These are phyloP conservation scores for Polylopha cassiicola DNA, from an alignment of 2,888 invertebrate species.

Conservation along the genomic window DNA sequence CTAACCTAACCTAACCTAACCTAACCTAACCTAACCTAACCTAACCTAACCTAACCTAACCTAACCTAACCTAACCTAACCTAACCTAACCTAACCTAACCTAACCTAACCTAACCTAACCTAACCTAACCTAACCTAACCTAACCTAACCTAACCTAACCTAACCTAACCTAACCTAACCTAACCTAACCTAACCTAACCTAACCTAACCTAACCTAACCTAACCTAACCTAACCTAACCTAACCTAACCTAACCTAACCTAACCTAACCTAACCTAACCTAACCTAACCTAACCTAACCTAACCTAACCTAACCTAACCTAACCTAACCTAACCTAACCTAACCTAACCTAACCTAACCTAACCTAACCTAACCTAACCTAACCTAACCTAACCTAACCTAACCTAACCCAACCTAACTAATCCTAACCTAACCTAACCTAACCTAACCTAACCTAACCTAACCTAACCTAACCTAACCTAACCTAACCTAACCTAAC, in stretches of 20 bases:
- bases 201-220: conserved; percentile 22
- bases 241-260: conserved; percentile 23
- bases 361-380: conserved; percentile 21
- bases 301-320: conserved; percentile 19
- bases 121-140: conserved; percentile 24
- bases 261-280: conserved; percentile 23
- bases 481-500: conserved; percentile 1
- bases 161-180: conserved; percentile 24
- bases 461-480: conserved; percentile 4
- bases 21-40: conserved; percentile 24
- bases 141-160: conserved; percentile 24
- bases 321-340: conserved; percentile 10
- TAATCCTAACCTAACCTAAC: conserved; percentile 21
- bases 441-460: conserved; percentile 11
- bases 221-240: conserved; percentile 22
- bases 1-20: conserved; percentile 24
- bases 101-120: conserved; percentile 24
- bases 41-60: conserved; percentile 25
- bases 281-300: conserved; percentile 23
- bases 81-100: conserved; percentile 24
- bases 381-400: conserved; percentile 22
- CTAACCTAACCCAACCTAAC: conserved; percentile 22
- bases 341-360: conserved; percentile 20
- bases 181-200: conserved; percentile 23
- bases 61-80: conserved; percentile 25